Percentiles rank a stretch among this genome's conserved stretches.
Conservation (phyloP, 2,113 vertebrate species). For the Ophiodon elongatus region DNA sequence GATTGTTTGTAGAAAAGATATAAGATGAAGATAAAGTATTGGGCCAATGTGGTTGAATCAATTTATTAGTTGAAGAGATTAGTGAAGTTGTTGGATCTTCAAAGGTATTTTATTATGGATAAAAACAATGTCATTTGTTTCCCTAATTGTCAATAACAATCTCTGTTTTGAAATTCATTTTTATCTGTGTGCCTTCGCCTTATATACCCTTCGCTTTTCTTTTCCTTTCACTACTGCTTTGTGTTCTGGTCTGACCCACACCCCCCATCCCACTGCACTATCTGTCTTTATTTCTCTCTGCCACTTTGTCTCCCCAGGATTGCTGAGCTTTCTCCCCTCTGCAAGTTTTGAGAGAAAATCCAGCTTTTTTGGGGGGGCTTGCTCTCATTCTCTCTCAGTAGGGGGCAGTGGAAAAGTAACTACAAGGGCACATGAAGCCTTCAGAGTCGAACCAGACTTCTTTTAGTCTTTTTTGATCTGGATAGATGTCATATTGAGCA, state of each 20-base stretch:
- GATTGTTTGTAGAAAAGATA: conserved; percentile 46
- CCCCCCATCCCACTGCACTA: neutral
- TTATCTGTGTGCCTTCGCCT: conserved; percentile 20
- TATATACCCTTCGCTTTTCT: neutral
- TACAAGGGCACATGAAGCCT: conserved; percentile 76
- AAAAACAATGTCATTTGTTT: conserved; percentile 57
- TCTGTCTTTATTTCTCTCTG: conserved; percentile 58
- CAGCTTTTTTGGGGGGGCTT: conserved; percentile 34
- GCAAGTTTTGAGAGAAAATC: conserved; percentile 64
- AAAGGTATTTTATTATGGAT: conserved; percentile 54
- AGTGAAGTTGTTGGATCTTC: conserved; percentile 32
- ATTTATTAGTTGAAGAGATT: conserved; percentile 48
- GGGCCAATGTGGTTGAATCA: conserved; percentile 42
- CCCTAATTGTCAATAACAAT: conserved; percentile 56
- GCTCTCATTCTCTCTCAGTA: conserved; percentile 68
- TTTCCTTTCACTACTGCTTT: conserved; percentile 7
- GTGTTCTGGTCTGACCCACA: conserved; percentile 36
- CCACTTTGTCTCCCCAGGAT: conserved; percentile 58
- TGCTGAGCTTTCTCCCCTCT: conserved; percentile 64
- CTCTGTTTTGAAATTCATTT: conserved; percentile 37
- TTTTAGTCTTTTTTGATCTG: conserved; percentile 77
- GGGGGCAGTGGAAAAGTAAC: conserved; percentile 76
- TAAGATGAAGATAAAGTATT: conserved; percentile 49
- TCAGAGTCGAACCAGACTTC: conserved; percentile 75
- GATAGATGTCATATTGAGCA: conserved; percentile 70